phyloP scores from a whole-genome alignment of 2,888 invertebrate genomes.

The Metallyticus violacea region DNA sequence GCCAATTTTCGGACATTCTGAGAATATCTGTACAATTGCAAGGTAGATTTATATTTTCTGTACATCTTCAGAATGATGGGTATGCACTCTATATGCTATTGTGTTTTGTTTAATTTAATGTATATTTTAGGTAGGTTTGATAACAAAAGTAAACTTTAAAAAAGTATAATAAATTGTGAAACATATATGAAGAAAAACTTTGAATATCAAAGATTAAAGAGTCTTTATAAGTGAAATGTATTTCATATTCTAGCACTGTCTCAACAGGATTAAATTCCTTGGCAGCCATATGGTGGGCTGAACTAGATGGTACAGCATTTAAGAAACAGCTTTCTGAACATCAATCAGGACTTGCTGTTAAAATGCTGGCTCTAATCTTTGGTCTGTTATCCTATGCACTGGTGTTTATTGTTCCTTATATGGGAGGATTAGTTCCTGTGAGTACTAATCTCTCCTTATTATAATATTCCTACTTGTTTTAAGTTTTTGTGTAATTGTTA shows the following conservation, averaged over 20 bases:
- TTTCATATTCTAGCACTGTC: slow-evolving; percentile 48
- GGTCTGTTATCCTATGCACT: slow-evolving; percentile 49
- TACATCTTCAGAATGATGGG: too few species aligned
- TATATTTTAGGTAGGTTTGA: neutral
- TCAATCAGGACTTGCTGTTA: slow-evolving; percentile 45
- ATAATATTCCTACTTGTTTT: too few species aligned
- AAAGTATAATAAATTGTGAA: neutral
- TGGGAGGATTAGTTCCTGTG: slow-evolving; percentile 51
- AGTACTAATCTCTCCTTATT: slow-evolving; percentile 31
- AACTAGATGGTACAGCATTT: slow-evolving; percentile 42
- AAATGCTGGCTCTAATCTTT: slow-evolving; percentile 47
- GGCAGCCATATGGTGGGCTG: slow-evolving; percentile 53
- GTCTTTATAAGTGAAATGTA: neutral
- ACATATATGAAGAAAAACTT: neutral
- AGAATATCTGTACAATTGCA: too few species aligned
- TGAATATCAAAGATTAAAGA: neutral
- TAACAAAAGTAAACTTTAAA: neutral
- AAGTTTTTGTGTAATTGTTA: too few species aligned
- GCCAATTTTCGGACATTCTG: too few species aligned
- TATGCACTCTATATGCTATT: too few species aligned
- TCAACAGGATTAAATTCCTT: slow-evolving; percentile 56
- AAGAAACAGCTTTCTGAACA: slow-evolving; percentile 38
- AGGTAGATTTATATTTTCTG: too few species aligned
- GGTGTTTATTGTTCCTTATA: slow-evolving; percentile 50
- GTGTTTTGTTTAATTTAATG: too few species aligned